Percentiles rank a stretch among this genome's conserved stretches.
Conservation (phyloP, 2,797 vertebrate genomes). For the Lithobates pipiens region DNA sequence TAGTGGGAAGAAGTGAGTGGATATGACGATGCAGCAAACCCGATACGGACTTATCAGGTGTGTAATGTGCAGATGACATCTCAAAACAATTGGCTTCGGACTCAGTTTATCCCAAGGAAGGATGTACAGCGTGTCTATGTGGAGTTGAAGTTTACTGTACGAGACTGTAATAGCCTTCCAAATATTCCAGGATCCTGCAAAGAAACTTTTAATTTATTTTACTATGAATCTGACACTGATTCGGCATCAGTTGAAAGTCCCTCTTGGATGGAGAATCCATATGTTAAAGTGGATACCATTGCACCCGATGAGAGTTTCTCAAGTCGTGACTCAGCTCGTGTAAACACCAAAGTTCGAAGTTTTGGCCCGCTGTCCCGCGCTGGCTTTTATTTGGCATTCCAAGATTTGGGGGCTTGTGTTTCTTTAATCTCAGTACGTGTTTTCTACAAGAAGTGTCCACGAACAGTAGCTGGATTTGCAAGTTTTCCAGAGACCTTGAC, state of each 20-base stretch:
- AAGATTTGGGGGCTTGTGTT: conserved; percentile 96
- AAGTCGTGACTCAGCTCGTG: conserved; percentile 86
- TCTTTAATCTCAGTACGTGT: conserved; percentile 95
- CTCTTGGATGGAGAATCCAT: conserved; percentile 99
- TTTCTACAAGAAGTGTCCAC: conserved; percentile 97
- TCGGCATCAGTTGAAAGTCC: conserved; percentile 93
- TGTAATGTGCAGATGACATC: conserved; percentile 90
- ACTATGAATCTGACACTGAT: conserved; percentile 94
- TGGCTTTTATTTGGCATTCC: conserved; percentile 96
- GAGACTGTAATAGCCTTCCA: conserved; percentile 97
- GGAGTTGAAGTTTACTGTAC: conserved; percentile 96
- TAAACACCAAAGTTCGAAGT: conserved; percentile 96
- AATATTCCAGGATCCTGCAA: conserved; percentile 98
- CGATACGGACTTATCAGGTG: conserved; percentile 97
- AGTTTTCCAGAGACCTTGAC: conserved; percentile 95
- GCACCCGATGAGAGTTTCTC: conserved; percentile 96
- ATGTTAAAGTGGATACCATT: conserved; percentile 98
- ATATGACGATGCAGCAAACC: conserved; percentile 95
- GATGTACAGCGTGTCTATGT: conserved; percentile 94
- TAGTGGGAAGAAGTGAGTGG: conserved; percentile 99
- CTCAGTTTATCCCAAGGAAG: conserved; percentile 90
- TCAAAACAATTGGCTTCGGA: conserved; percentile 98
- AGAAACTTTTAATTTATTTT: conserved; percentile 98
- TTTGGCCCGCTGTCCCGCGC: conserved; percentile 95
- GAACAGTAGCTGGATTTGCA: conserved; percentile 93